phyloP scores from a whole-genome alignment of 2,113 vertebrate genomes.

The Tor tambroides region DNA sequence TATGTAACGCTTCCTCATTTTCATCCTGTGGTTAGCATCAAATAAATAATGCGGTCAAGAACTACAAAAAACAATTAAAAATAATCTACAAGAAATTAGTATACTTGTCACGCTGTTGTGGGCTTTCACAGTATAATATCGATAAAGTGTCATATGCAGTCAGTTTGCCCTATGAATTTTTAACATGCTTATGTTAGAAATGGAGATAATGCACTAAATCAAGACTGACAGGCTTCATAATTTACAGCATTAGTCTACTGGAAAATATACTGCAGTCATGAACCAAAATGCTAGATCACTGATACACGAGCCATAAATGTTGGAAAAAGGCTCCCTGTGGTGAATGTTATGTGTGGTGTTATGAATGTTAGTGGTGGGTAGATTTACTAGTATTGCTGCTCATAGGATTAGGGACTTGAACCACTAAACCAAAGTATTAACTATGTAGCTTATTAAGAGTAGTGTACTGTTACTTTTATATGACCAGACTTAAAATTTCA shows the following conservation, averaged over 20 bases:
- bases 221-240: slow-evolving; percentile 50
- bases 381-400: background rate
- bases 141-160: slow-evolving; percentile 59
- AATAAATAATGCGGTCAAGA: background rate
- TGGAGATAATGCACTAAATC: slow-evolving; percentile 63
- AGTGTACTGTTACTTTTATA: background rate
- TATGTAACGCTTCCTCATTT: slow-evolving; percentile 5
- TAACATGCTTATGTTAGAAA: slow-evolving; percentile 54
- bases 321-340: background rate
- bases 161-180: slow-evolving; percentile 57
- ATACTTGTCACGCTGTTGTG: slow-evolving; percentile 13
- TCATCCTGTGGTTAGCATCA: background rate
- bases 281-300: slow-evolving; percentile 33
- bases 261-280: slow-evolving; percentile 31
- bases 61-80: background rate
- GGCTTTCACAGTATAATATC: slow-evolving; percentile 40
- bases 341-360: slow-evolving; percentile 11
- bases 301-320: slow-evolving; percentile 4
- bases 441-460: background rate
- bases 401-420: background rate
- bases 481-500: background rate
- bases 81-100: background rate
- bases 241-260: slow-evolving; percentile 52
- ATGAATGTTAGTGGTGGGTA: too few species aligned
- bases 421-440: background rate